A percentile compares a stretch with the other conserved stretches of the same genome.
Evolutionary conservation across 2,888 invertebrate genomes (phyloP).

Genomic region (Eilema depressum): DNA sequence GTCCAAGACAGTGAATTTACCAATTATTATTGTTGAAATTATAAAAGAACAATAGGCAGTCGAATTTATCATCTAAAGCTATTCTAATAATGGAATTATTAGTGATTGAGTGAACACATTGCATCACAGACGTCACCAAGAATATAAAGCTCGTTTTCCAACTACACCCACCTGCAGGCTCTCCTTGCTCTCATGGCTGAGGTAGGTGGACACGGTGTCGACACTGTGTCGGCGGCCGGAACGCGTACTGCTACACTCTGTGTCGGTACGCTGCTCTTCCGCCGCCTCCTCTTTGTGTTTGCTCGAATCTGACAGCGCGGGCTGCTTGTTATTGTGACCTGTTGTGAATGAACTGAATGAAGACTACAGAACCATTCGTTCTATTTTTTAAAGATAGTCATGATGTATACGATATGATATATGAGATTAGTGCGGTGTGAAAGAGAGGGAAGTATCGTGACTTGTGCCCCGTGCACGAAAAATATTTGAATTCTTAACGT

Average conservation of each 20-base stretch:
- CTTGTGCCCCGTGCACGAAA: too few relatives aligned
- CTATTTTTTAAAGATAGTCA: not conserved
- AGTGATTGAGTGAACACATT: too few relatives aligned
- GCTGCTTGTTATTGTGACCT: constrained; percentile 75
- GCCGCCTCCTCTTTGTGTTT: constrained; percentile 35
- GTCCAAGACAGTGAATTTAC: too few relatives aligned
- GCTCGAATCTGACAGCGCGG: constrained; percentile 18
- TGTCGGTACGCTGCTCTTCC: constrained; percentile 83
- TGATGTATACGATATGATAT: too few relatives aligned
- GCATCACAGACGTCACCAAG: too few relatives aligned
- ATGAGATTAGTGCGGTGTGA: too few relatives aligned
- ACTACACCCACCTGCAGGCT: constrained; percentile 77
- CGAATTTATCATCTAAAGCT: too few relatives aligned
- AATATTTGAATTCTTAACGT: too few relatives aligned
- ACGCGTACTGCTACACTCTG: constrained; percentile 91
- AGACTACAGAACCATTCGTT: not conserved
- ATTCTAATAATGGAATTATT: too few relatives aligned
- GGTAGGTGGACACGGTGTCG: constrained; percentile 95
- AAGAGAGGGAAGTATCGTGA: too few relatives aligned
- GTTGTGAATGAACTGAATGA: constrained; percentile 5
- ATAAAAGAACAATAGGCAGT: too few relatives aligned
- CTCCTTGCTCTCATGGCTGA: constrained; percentile 93
- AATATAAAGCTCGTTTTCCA: not conserved
- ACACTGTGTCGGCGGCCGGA: constrained; percentile 93
- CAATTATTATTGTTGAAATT: too few relatives aligned